Percentiles rank a stretch among this genome's conserved stretches.
Evolutionary conservation across 2,888 invertebrate species (phyloP).

Genomic region (Galerucella nymphaeae): DNA sequence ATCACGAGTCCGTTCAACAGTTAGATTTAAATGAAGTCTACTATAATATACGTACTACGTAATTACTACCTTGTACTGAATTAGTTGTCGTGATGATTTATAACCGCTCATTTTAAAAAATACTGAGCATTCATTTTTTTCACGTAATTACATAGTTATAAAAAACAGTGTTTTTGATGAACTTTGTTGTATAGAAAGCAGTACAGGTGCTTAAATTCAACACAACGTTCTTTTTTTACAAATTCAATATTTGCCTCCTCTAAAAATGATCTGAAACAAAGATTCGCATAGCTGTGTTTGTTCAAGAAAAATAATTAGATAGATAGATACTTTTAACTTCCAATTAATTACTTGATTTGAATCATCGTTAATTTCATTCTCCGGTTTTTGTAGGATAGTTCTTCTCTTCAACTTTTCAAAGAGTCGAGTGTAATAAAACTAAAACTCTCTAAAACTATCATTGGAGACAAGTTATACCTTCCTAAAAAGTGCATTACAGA

Average conservation of each 20-base stretch:
- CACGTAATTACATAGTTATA: constrained; percentile 9
- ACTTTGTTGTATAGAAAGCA: constrained; percentile 2
- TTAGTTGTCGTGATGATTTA: constrained; percentile 18
- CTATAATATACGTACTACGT: constrained; percentile 16
- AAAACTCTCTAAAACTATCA: constrained; percentile 18
- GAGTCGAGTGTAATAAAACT: constrained; percentile 7
- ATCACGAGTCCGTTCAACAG: constrained; percentile 20
- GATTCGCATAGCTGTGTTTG: too few relatives aligned
- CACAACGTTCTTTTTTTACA: background rate
- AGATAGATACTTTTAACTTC: background rate
- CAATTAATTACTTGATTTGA: background rate
- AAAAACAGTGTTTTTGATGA: constrained; percentile 5
- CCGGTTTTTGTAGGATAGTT: background rate
- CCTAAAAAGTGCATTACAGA: constrained; percentile 22
- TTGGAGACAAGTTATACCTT: constrained; percentile 22
- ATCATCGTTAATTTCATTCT: background rate
- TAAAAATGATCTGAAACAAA: too few relatives aligned
- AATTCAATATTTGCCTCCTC: background rate
- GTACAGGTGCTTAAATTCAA: background rate
- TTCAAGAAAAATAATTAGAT: too few relatives aligned
- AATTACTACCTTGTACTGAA: constrained; percentile 16
- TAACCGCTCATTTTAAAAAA: constrained; percentile 15
- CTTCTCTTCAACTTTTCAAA: background rate
- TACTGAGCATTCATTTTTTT: constrained; percentile 5
- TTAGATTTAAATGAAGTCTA: constrained; percentile 30